Evolutionary conservation across 2,888 invertebrate species (phyloP), one percentile per base, ranked within the genome.

Genomic region (Vandiemenella viatica): DNA sequence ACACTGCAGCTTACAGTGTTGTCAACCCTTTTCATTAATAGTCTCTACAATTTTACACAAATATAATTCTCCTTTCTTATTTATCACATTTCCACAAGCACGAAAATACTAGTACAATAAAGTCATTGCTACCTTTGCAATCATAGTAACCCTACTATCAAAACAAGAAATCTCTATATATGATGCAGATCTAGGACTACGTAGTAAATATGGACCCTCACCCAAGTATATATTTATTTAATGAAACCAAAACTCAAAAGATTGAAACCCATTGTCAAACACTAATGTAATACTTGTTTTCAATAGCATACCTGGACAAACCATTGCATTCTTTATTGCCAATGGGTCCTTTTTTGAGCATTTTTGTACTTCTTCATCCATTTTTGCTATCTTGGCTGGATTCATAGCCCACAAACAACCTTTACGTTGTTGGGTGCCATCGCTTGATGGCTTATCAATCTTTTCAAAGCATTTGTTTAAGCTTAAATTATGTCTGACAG

Each of bases 391-490:
- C 68, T 95, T 95, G 13, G 84, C 80, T 0, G 95, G 95, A 70
- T 93, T 93, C 79, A 96, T 87, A 8, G 92, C 92, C 96, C 96
- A 96, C 57, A 96, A 72, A 61, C 95, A 96, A 16, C 87, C 78
- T 71, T 72, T 70, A 46, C 88, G 74, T 67, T 89, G 87, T 67
- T 89, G 87, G 60, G 81, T 79, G 21, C 86, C 86, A 65, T 86
- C 88, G 42, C 85, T 82, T 1, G 86, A 83, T 0, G 93, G 93
- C 60, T 93, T 90, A 63, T 96, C 95, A 54, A 96, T 93, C 67
- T 97, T 97, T 63, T 93, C 93, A 67, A 97, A 97, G 70, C 96
- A 96, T 69, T 97, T 96, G 70, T 97, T 97, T 58, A 97, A 68
- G 57, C 93, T 95, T 58, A 97, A 73, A 71, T 97, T 97, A 66